These are phyloP conservation scores for Pseudorasbora parva DNA, from an alignment of 2,113 vertebrate genomes.

Conservation along the genomic window DNA sequence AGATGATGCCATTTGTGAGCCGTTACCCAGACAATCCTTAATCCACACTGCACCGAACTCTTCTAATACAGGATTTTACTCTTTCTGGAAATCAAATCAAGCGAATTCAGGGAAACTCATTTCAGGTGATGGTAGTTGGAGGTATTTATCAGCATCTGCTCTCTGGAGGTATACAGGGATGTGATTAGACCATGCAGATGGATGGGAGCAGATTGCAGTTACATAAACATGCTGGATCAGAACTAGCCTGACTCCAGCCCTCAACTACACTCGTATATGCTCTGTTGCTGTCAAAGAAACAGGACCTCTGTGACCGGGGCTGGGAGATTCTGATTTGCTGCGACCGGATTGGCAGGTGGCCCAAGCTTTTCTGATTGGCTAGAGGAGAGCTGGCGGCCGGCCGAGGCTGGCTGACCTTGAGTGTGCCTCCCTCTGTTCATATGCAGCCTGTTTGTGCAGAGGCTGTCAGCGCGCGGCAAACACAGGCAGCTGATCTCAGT, in stretches of 20 bases:
- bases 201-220: conserved; percentile 31
- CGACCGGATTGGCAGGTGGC: neutral
- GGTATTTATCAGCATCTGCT: conserved; percentile 21
- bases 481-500: conserved; percentile 36
- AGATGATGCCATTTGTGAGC: neutral
- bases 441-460: conserved; percentile 11
- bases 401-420: conserved; percentile 26
- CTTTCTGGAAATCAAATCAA: conserved; percentile 21
- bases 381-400: neutral
- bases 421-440: conserved; percentile 28
- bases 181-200: conserved; percentile 35
- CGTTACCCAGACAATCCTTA: neutral
- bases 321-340: conserved; percentile 46
- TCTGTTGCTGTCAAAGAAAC: conserved; percentile 57
- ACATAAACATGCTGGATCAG: conserved; percentile 33
- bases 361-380: conserved; percentile 48
- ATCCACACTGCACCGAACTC: neutral
- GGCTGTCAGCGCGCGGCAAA: conserved; percentile 7
- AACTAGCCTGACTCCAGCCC: neutral
- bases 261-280: conserved; percentile 38
- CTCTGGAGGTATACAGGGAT: conserved; percentile 18
- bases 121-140: conserved; percentile 21
- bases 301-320: conserved; percentile 54
- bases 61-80: conserved; percentile 18
- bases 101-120: conserved; percentile 13